Percentiles rank a stretch among this genome's conserved stretches.
phyloP scores from a whole-genome alignment of 2,888 invertebrate species.

The Gryllus longicercus region DNA sequence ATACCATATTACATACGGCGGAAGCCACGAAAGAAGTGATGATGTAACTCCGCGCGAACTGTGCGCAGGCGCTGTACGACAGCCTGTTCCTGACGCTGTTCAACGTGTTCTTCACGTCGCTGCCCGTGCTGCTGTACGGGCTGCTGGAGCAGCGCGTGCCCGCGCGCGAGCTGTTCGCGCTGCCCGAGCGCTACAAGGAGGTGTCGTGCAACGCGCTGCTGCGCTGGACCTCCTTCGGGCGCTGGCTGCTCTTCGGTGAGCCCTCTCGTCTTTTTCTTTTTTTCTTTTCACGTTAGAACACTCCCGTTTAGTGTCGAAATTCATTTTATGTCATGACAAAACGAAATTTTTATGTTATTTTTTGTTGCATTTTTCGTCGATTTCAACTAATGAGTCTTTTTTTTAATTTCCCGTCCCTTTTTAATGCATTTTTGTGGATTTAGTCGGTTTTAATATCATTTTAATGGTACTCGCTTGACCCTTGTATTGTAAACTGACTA shows the following conservation, averaged over 20 bases:
- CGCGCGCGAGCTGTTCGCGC: conserved; percentile 53
- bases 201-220: conserved; percentile 62
- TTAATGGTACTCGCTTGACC: no score
- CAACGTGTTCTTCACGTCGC: conserved; percentile 72
- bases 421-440: conserved; percentile 55
- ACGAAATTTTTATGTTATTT: no score
- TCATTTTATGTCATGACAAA: no score
- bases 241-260: conserved; percentile 57
- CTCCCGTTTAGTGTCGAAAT: no score
- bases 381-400: no score
- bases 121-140: conserved; percentile 70
- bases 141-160: conserved; percentile 70
- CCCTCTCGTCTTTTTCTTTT: neutral
- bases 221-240: conserved; percentile 58
- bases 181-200: conserved; percentile 65
- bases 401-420: no score
- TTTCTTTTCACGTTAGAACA: conserved; percentile 44
- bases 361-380: no score
- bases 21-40: neutral
- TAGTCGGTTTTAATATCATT: no score
- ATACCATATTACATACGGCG: no score
- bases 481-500: no score
- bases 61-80: conserved; percentile 68
- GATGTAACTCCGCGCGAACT: no score
- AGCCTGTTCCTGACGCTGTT: conserved; percentile 70